Percentiles rank a stretch among this genome's conserved stretches.
phyloP scores from a whole-genome alignment of 2,797 vertebrate genomes.

The Babyrousa celebensis region DNA sequence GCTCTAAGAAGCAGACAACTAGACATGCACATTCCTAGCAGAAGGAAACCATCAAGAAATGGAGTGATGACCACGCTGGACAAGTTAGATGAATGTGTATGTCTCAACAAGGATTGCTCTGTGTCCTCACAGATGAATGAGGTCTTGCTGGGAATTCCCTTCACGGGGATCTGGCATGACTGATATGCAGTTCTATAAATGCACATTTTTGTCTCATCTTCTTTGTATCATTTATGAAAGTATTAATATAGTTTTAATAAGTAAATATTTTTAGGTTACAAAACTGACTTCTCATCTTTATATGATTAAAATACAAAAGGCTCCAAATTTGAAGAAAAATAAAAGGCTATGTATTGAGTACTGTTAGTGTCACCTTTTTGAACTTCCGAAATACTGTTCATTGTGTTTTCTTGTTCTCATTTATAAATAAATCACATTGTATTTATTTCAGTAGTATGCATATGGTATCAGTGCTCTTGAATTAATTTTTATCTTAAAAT shows the following conservation, averaged over 20 bases:
- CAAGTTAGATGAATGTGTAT: constrained; percentile 83
- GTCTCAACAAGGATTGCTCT: constrained; percentile 92
- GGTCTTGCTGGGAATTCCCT: constrained; percentile 96
- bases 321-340: constrained; percentile 70
- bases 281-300: constrained; percentile 84
- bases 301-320: constrained; percentile 68
- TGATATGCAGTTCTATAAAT: constrained; percentile 93
- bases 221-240: constrained; percentile 91
- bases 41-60: constrained; percentile 82
- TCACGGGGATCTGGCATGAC: constrained; percentile 93
- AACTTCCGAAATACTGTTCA: constrained; percentile 57
- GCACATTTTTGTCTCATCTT: constrained; percentile 88
- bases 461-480: constrained; percentile 31
- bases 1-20: constrained; percentile 93
- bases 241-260: constrained; percentile 89
- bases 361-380: constrained; percentile 65
- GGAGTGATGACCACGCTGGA: constrained; percentile 70
- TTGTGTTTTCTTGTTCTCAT: constrained; percentile 72
- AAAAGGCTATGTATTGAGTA: constrained; percentile 60
- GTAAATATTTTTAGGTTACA: constrained; percentile 90
- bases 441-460: constrained; percentile 74
- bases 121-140: constrained; percentile 94
- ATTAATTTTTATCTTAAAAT: constrained; percentile 59
- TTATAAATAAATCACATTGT: constrained; percentile 83
- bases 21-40: constrained; percentile 86